Evolutionary conservation across 2,888 invertebrate species (phyloP), one percentile per base, ranked within the genome.

Genomic region (Lepidonotus clava): DNA sequence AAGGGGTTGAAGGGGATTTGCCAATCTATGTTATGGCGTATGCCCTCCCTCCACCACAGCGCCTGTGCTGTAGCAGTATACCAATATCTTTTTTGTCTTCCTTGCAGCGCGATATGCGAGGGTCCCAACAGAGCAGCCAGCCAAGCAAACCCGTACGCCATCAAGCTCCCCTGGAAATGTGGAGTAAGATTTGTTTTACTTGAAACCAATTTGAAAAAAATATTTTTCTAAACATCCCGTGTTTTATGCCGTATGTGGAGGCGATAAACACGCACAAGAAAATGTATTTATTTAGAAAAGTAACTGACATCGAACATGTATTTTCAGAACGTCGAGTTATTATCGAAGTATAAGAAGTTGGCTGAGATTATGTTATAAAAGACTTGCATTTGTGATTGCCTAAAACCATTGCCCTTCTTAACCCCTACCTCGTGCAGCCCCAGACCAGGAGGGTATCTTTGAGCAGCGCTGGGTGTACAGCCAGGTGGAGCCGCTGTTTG

Each of bases 401-500:
- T 18, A 46, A 46, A 46, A 46, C 46, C 46, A 46, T 6, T 46
- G 8, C 18, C 46, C 6, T 6, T 6, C 18, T 46, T 18, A 46
- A 46, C 46, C 18, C 46, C 6, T 6, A 46, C 46, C 46, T 18
- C 46, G 24, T 66, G 11, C 71, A 71, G 71, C 71, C 36, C 71
- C 71, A 5, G 71, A 71, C 34, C 38, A 34, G 34, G 71, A 71
- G 34, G 71, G 71, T 38, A 71, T 71, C 36, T 2, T n/a, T 8
- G 71, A 71, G 38, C 71, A 71, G 71, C 36, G 38, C 8, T 71
- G 71, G 71, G 38, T 71, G 14, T 71, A 71, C 71, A 71, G 5
- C 36, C 71, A 71, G 71, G 71, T 71, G 71, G 71, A 34, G 71
- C 71, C 71, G 18, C 71, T 71, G 71, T 71, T 36, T 38, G 71